phyloP scores from a whole-genome alignment of 2,113 vertebrate species.

The Cryptotis parvus region DNA sequence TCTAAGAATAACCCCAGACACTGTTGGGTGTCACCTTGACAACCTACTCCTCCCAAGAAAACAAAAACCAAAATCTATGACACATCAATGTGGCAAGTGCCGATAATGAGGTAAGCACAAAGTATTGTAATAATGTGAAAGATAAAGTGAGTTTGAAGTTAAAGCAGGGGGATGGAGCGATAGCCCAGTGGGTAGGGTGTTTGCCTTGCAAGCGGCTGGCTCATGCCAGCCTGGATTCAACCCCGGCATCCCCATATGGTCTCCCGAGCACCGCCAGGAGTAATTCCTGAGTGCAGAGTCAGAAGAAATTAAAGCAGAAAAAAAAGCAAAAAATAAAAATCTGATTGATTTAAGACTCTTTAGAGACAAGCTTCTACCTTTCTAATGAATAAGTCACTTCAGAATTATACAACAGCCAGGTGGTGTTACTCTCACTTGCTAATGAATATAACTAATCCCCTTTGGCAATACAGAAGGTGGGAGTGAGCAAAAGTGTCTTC shows the following conservation, averaged over 20 bases:
- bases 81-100: background rate
- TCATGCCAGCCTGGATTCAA: too few species aligned
- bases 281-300: too few species aligned
- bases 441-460: slow-evolving; percentile 77
- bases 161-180: too few species aligned
- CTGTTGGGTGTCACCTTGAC: too few species aligned
- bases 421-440: slow-evolving; percentile 82
- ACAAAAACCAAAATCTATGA: background rate
- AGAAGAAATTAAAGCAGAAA: slow-evolving; percentile 59
- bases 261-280: too few species aligned
- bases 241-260: too few species aligned
- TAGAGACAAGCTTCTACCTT: slow-evolving; percentile 59
- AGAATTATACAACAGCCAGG: slow-evolving; percentile 74
- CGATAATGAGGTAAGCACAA: slow-evolving; percentile 34
- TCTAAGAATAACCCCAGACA: too few species aligned
- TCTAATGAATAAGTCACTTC: slow-evolving; percentile 77
- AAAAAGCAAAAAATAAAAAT: background rate
- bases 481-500: slow-evolving; percentile 59
- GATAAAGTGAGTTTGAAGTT: slow-evolving; percentile 65
- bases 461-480: slow-evolving; percentile 70
- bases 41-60: too few species aligned
- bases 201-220: too few species aligned
- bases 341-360: slow-evolving; percentile 67
- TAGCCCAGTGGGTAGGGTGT: too few species aligned
- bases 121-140: slow-evolving; percentile 35